phyloP scores from a whole-genome alignment of 2,888 invertebrate genomes.

The Acleris sparsana region DNA sequence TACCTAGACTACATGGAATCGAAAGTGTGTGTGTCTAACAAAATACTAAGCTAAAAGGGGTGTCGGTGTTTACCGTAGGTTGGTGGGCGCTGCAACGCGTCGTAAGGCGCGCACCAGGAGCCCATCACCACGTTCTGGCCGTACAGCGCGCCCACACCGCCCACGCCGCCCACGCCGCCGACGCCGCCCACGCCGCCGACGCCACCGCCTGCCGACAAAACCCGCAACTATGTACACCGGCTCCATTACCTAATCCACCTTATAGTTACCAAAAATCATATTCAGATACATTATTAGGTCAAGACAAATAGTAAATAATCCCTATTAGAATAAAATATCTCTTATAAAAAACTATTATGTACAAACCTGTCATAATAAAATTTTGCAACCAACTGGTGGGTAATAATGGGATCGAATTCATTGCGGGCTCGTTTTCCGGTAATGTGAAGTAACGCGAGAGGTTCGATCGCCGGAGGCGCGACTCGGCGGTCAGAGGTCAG shows the following conservation, averaged over 20 bases:
- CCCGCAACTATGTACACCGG: neutral
- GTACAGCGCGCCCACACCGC: constrained; percentile 87
- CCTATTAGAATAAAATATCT: neutral
- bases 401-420: constrained; percentile 56
- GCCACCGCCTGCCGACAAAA: constrained; percentile 49
- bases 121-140: constrained; percentile 90
- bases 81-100: constrained; percentile 92
- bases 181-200: constrained; percentile 39
- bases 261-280: neutral
- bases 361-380: constrained; percentile 50
- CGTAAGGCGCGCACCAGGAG: constrained; percentile 89
- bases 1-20: too few relatives aligned
- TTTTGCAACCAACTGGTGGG: constrained; percentile 63
- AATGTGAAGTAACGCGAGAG: constrained; percentile 5
- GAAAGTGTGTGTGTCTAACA: too few relatives aligned
- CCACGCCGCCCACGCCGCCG: constrained; percentile 70
- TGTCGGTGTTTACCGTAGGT: constrained; percentile 86
- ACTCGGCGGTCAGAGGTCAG: constrained; percentile 73
- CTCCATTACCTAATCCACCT: too few relatives aligned
- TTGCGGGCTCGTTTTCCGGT: constrained; percentile 38
- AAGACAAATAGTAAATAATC: neutral
- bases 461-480: constrained; percentile 42
- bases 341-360: constrained; percentile 7
- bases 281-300: neutral
- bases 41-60: neutral